Percentiles rank a stretch among this genome's conserved stretches.
phyloP scores from a whole-genome alignment of 2,797 vertebrate genomes.

The Lagodon rhomboides region DNA sequence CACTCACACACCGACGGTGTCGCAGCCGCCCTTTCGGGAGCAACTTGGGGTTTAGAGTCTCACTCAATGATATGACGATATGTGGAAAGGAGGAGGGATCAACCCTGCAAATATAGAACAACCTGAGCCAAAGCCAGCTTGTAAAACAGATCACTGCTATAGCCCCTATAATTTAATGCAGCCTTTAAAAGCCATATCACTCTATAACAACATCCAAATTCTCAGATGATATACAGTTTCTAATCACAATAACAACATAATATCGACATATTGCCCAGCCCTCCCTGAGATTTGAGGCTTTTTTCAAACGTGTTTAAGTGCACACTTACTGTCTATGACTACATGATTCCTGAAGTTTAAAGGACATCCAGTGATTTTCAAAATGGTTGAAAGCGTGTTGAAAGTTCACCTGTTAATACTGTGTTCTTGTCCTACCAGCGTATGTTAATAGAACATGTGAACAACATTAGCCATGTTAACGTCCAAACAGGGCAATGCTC shows the following conservation, averaged over 20 bases:
- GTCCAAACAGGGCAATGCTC: background rate
- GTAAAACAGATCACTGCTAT: conserved; percentile 7
- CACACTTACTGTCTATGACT: background rate
- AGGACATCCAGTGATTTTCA: background rate
- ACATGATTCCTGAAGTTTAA: background rate
- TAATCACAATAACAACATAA: too few species aligned
- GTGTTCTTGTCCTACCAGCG: background rate
- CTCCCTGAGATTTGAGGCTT: background rate
- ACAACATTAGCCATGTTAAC: conserved; percentile 4
- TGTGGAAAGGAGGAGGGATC: background rate
- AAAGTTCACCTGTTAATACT: background rate
- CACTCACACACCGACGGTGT: too few species aligned
- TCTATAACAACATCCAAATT: too few species aligned
- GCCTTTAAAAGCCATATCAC: too few species aligned
- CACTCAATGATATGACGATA: too few species aligned
- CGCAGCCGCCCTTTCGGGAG: too few species aligned
- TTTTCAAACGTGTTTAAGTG: background rate
- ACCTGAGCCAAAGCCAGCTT: background rate
- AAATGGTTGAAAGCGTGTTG: background rate
- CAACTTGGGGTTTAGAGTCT: too few species aligned
- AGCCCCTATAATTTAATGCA: too few species aligned
- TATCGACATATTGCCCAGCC: too few species aligned
- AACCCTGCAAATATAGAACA: background rate
- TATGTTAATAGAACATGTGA: conserved; percentile 2
- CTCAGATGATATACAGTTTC: too few species aligned